Evolutionary conservation across 1,140 invertebrate genomes (phyloP).

Genomic region (Ceratina australensis): DNA sequence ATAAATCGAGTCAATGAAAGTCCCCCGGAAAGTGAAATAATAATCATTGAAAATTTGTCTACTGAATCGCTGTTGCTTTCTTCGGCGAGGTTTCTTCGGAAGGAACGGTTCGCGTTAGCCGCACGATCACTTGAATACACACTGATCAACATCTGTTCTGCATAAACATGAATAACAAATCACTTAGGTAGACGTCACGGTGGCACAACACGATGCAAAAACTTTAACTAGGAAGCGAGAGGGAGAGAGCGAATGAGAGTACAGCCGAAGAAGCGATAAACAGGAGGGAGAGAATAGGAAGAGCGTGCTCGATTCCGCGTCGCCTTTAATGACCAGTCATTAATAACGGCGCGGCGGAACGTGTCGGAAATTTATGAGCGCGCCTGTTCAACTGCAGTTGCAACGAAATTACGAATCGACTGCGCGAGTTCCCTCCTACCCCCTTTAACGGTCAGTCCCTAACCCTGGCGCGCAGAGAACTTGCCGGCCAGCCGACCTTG

Average conservation of each 20-base stretch:
- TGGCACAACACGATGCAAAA: not conserved
- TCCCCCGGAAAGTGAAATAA: too few species aligned
- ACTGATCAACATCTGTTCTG: too few species aligned
- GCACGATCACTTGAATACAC: too few species aligned
- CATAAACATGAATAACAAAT: not conserved
- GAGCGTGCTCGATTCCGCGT: constrained; percentile 26
- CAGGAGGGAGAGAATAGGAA: not conserved
- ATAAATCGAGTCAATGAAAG: too few species aligned
- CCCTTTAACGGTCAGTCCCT: not conserved
- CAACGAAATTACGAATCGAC: constrained; percentile 50
- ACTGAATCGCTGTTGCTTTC: too few species aligned
- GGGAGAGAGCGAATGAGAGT: too few species aligned
- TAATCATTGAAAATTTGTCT: too few species aligned
- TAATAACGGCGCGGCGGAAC: constrained; percentile 40
- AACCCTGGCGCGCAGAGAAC: constrained; percentile 6
- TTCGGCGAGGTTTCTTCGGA: too few species aligned
- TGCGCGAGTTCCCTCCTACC: not conserved
- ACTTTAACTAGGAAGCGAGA: too few species aligned
- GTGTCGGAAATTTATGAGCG: constrained; percentile 48
- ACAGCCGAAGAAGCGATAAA: not conserved
- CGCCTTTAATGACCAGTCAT: constrained; percentile 49
- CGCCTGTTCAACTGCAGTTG: constrained; percentile 46
- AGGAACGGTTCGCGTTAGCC: too few species aligned
- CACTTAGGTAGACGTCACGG: not conserved
- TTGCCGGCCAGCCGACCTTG: constrained; percentile 31